Evolutionary conservation across 2,888 invertebrate genomes (phyloP).

Genomic region (Meiosimyza platycephala): DNA sequence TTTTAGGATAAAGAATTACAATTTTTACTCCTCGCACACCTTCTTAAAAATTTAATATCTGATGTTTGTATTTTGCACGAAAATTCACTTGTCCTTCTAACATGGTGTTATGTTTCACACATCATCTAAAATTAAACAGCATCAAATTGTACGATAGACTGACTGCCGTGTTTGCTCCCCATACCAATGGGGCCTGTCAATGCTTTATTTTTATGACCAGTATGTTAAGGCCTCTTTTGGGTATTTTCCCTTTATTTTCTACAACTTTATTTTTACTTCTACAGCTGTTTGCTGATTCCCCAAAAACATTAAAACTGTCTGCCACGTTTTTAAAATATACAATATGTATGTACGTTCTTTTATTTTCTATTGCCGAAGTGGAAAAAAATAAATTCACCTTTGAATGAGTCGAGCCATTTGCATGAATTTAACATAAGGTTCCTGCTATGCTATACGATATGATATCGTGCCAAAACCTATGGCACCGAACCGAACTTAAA

Average conservation of each 20-base stretch:
- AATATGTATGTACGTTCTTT: no score
- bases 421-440: constrained; percentile 25
- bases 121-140: constrained; percentile 26
- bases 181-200: neutral
- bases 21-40: no score
- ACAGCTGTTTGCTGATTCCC: neutral
- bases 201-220: constrained; percentile 7
- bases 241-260: no score
- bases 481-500: no score
- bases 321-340: neutral
- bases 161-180: neutral
- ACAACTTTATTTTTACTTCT: neutral
- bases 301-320: constrained; percentile 13
- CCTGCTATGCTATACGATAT: neutral
- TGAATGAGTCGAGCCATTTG: neutral
- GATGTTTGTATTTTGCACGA: no score
- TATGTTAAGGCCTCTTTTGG: no score
- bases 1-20: no score
- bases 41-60: no score
- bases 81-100: no score
- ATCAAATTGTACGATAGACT: neutral
- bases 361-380: no score
- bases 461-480: neutral
- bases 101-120: constrained; percentile 12
- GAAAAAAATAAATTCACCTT: no score